Evolutionary conservation across 1,140 invertebrate genomes (phyloP).

Genomic region (Oedothorax gibbosus): DNA sequence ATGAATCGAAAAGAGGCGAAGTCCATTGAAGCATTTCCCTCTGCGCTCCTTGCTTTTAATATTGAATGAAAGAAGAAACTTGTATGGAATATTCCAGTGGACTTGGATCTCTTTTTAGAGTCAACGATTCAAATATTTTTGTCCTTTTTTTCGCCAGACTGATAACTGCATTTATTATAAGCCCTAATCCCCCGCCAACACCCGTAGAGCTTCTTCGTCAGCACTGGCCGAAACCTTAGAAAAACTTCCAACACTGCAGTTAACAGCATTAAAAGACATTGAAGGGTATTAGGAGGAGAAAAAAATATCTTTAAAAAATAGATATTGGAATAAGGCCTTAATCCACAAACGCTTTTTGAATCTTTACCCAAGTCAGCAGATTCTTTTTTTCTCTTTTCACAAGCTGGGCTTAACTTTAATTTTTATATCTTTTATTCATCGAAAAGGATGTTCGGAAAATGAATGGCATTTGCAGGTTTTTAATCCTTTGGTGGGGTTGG

Average conservation of each 20-base stretch:
- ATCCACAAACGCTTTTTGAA: not conserved
- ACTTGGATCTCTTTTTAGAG: no score
- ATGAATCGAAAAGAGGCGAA: no score
- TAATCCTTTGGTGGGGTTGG: no score
- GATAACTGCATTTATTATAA: constrained; percentile 48
- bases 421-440: not conserved
- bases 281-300: constrained; percentile 5
- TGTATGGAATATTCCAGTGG: no score
- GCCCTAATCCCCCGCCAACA: constrained; percentile 8
- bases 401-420: constrained; percentile 5
- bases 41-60: no score
- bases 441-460: no score
- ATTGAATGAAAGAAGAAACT: no score
- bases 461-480: no score
- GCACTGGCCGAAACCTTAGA: constrained; percentile 20
- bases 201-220: constrained; percentile 14
- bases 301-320: constrained; percentile 17
- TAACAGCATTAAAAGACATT: constrained; percentile 21
- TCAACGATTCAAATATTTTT: not conserved
- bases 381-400: constrained; percentile 10
- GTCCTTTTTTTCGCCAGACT: constrained; percentile 2
- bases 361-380: no score
- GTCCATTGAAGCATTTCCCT: no score
- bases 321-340: constrained; percentile 2
- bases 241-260: constrained; percentile 18